Percentiles rank a stretch among this genome's conserved stretches.
These are phyloP conservation scores for human (Homo sapiens) DNA, from an alignment of 2,113 vertebrate species.

Conservation along the genomic window DNA sequence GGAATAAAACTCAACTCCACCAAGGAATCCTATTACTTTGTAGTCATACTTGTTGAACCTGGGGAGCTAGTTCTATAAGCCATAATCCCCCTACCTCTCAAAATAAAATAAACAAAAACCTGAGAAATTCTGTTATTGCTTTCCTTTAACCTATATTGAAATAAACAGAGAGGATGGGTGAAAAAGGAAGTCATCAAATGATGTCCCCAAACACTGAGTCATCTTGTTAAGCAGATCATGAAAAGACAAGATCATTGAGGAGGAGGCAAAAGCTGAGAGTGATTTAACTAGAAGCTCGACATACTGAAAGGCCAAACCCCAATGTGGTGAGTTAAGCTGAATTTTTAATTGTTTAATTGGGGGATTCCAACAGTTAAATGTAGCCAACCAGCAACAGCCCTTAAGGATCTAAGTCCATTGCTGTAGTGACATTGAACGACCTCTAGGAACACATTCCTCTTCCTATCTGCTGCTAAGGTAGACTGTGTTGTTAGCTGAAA, in stretches of 20 bases:
- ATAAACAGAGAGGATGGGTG: neutral
- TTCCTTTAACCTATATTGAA: neutral
- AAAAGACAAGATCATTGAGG: rapidly evolving
- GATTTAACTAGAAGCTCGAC: neutral
- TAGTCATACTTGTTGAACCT: neutral
- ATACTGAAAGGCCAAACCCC: neutral
- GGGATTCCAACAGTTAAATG: neutral
- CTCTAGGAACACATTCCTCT: neutral
- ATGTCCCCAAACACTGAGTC: neutral
- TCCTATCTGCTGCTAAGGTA: neutral
- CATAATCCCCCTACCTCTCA: neutral
- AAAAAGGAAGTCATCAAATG: neutral
- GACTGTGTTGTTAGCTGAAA: constrained; percentile 65
- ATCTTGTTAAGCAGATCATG: neutral
- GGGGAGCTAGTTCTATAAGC: neutral
- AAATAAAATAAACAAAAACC: neutral
- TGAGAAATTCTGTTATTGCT: neutral
- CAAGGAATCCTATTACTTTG: neutral
- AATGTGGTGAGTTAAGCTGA: neutral
- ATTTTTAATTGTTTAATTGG: neutral
- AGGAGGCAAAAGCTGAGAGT: neutral
- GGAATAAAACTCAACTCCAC: neutral
- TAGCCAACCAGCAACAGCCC: neutral
- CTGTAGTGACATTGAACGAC: neutral
- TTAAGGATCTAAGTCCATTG: neutral